Evolutionary conservation across 2,797 vertebrate species (phyloP).

Genomic region (Diceros bicornis): DNA sequence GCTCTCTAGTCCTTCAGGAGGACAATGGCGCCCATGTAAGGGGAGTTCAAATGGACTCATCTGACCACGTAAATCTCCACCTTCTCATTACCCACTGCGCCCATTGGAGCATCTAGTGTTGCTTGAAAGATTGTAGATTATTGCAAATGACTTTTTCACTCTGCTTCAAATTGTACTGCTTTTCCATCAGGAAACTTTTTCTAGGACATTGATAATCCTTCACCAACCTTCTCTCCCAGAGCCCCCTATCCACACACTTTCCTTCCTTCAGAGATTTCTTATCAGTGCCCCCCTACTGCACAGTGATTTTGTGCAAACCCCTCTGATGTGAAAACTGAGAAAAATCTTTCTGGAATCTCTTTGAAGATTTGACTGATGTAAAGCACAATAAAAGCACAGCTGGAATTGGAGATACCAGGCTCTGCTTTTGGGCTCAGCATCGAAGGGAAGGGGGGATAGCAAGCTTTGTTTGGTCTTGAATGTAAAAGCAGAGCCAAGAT

Average conservation of each 20-base stretch:
- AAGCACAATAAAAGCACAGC: conserved; percentile 72
- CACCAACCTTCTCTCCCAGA: neutral
- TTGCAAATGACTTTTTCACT: conserved; percentile 27
- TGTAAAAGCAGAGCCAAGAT: conserved; percentile 52
- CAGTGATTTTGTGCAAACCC: conserved; percentile 62
- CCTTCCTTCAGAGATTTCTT: conserved; percentile 71
- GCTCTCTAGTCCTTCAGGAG: neutral
- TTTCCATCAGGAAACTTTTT: conserved; percentile 51
- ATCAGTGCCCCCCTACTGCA: conserved; percentile 38
- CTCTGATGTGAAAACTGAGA: conserved; percentile 79
- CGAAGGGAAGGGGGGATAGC: neutral
- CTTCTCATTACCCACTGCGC: neutral
- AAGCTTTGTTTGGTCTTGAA: conserved; percentile 49
- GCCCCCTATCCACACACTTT: neutral
- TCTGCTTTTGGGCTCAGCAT: conserved; percentile 22
- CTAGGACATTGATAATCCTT: conserved; percentile 48
- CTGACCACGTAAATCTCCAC: neutral
- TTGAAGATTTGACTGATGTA: conserved; percentile 74
- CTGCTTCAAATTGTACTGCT: neutral
- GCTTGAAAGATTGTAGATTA: neutral
- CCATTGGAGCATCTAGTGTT: neutral
- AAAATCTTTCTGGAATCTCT: conserved; percentile 69
- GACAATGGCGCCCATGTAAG: neutral
- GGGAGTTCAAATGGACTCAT: neutral
- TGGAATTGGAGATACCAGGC: conserved; percentile 59